phyloP scores from a whole-genome alignment of 2,888 invertebrate species.

The Conus canariensis region DNA sequence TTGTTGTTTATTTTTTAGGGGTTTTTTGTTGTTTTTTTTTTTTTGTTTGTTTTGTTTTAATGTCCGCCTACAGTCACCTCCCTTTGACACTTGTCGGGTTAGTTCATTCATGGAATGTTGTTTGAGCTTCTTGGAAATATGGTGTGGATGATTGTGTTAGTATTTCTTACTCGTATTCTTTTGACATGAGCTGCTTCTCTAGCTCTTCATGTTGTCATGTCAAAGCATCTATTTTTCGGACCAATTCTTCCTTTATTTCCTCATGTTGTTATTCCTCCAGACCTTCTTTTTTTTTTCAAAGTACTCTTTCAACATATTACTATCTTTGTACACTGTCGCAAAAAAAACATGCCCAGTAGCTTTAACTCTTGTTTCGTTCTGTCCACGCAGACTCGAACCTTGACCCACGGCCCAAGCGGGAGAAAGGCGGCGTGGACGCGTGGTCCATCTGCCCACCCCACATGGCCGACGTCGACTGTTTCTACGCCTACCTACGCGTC shows the following conservation, averaged over 20 bases:
- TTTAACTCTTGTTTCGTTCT: background rate
- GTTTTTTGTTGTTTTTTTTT: too few species aligned
- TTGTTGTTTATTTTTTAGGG: too few species aligned
- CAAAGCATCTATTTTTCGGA: background rate
- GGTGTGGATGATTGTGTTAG: too few species aligned
- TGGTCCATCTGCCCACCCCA: slow-evolving; percentile 50
- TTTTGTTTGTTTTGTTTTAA: too few species aligned
- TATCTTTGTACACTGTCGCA: background rate
- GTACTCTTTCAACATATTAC: background rate
- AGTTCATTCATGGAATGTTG: too few species aligned
- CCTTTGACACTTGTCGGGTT: too few species aligned
- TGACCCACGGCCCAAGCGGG: background rate
- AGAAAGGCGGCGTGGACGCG: slow-evolving; percentile 43
- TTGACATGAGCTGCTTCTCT: too few species aligned
- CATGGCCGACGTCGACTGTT: slow-evolving; percentile 50
- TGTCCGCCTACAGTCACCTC: too few species aligned
- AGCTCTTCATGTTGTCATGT: too few species aligned
- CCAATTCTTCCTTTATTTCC: background rate
- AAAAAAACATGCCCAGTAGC: background rate
- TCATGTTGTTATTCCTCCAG: background rate
- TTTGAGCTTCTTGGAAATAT: too few species aligned
- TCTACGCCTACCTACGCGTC: slow-evolving; percentile 56
- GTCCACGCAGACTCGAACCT: background rate
- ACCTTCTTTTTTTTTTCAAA: background rate
- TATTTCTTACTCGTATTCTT: too few species aligned